Percentiles rank a stretch among this genome's conserved stretches.
phyloP scores from a whole-genome alignment of 1,140 invertebrate species.

The Drosophila ficusphila region DNA sequence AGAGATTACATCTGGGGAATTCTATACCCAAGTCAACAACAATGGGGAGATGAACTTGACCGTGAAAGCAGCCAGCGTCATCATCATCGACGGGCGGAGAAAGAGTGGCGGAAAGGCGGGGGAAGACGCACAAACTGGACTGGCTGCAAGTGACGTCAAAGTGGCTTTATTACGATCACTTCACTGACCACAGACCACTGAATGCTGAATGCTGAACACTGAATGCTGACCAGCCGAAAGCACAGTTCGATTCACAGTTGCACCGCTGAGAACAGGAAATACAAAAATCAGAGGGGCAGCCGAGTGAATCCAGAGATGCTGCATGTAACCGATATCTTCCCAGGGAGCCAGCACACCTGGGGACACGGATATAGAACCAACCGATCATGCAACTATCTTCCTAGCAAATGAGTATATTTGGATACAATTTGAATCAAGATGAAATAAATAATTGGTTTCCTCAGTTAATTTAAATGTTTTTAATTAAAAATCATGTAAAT shows the following conservation, averaged over 20 bases:
- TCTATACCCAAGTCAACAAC: constrained; percentile 45
- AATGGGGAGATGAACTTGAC: constrained; percentile 75
- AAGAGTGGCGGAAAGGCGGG: constrained; percentile 3
- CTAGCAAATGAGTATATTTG: no score
- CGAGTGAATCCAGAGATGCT: constrained; percentile 31
- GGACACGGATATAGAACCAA: not conserved
- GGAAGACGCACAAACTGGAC: constrained; percentile 45
- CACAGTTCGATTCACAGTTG: constrained; percentile 68
- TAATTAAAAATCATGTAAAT: no score
- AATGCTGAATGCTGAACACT: constrained; percentile 2
- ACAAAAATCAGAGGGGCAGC: constrained; percentile 35
- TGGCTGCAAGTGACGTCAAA: constrained; percentile 74
- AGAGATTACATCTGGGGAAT: constrained; percentile 49
- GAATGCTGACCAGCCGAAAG: constrained; percentile 16
- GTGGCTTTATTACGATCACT: constrained; percentile 61
- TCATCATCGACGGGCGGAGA: constrained; percentile 38
- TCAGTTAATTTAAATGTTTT: no score
- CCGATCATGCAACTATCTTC: not conserved
- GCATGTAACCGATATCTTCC: constrained; percentile 31
- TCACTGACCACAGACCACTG: constrained; percentile 21
- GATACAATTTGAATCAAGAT: no score
- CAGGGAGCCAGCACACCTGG: constrained; percentile 7
- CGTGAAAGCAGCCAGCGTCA: constrained; percentile 73
- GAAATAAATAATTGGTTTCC: no score
- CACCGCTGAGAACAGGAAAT: constrained; percentile 66